Base-by-base conservation (phyloP, 2,797 vertebrate genomes). In the Anabas testudineus region DNA sequence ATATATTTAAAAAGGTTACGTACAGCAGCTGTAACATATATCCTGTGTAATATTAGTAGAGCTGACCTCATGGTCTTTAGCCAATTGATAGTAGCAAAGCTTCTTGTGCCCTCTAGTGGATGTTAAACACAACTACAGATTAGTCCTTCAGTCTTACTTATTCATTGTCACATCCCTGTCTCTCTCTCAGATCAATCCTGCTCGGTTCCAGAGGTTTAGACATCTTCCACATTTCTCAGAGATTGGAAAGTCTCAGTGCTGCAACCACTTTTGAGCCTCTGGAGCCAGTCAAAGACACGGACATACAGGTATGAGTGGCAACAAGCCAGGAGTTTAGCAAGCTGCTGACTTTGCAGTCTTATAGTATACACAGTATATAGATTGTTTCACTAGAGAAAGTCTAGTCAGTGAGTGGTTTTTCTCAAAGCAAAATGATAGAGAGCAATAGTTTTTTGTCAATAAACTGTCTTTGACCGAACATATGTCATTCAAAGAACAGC, bases 211-310 rank as follows among this genome's bases (percentile, higher is more conserved):
- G 88, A 90, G 98, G 98, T 12, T 95, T 99, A 75, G 98, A 99
- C 85, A 97, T 98, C 78, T 97, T 97, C 72, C 97, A 98, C 85
- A 98, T 98, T 80, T 99, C 98, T 30, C 97, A 99, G 87, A 94
- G 97, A 19, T 57, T 99, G 67, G 97, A 99, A 87, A 98, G 94
- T 84, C 90, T 99, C 21, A 99, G 98, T 72, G 98, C 98, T 70
- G 97, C 95, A 32, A 99, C 98, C 62, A 99, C 97, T 0, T 99
- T 99, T 81, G 97, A 99, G 78, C 97, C 98, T 45, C 93, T 99
- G 46, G 98, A 99, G 79, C 98, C 98, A 0, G 97, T 99, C 67
- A 98, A 98, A 90, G 97, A 99, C 88, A 99, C 97, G 0, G 98
- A 99, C 83, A 99, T 99, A 86, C 97, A 99, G 97, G 98, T 98